Evolutionary conservation across 2,888 invertebrate genomes (phyloP).

Genomic region (Polyommatus iphigenia): DNA sequence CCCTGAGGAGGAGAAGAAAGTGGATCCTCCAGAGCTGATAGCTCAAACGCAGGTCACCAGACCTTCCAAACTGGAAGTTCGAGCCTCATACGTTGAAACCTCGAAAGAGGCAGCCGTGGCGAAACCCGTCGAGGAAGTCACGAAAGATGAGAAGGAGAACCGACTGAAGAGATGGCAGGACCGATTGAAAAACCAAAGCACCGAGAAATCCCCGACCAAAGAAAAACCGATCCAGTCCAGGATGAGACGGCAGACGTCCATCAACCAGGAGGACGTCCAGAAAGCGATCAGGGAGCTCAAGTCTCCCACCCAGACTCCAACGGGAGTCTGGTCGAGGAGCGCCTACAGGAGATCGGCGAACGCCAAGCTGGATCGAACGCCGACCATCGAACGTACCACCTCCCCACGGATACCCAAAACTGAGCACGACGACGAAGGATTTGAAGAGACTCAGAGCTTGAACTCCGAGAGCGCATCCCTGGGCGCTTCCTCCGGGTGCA

Average conservation of each 20-base stretch:
- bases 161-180: constrained; percentile 86
- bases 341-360: constrained; percentile 64
- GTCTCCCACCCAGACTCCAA: constrained; percentile 81
- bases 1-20: constrained; percentile 78
- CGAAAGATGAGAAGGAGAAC: constrained; percentile 79
- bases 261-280: constrained; percentile 85
- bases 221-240: constrained; percentile 72
- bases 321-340: constrained; percentile 81
- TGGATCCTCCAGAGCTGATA: constrained; percentile 68
- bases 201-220: constrained; percentile 71
- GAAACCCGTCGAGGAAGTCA: constrained; percentile 58
- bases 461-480: constrained; percentile 93
- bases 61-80: constrained; percentile 75
- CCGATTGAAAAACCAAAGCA: constrained; percentile 81
- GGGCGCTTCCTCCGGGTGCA: constrained; percentile 89
- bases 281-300: constrained; percentile 84
- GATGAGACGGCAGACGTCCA: constrained; percentile 83
- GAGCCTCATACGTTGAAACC: constrained; percentile 72
- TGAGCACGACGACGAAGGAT: constrained; percentile 92
- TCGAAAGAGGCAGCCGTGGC: constrained; percentile 56
- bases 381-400: constrained; percentile 58
- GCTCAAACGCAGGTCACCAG: constrained; percentile 78
- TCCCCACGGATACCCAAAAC: constrained; percentile 77
- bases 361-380: constrained; percentile 53
- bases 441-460: constrained; percentile 93